Conservation (phyloP, 2,113 vertebrate genomes). For the Anoplopoma fimbria region DNA sequence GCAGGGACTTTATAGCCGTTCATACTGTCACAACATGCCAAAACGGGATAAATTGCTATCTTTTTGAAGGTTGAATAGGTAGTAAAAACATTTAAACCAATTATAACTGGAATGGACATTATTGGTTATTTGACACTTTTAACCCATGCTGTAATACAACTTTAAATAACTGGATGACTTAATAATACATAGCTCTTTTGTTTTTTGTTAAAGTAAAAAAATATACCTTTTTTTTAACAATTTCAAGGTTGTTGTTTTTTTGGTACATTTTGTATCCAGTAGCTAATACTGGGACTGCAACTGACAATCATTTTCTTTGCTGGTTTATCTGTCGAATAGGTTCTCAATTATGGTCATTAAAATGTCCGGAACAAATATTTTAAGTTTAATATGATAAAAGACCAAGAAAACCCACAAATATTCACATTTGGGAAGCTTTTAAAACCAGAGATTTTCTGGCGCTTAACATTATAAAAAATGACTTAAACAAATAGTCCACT, state of each 20-base stretch:
- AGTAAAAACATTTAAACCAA: background rate
- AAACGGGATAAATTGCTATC: background rate
- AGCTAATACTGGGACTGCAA: background rate
- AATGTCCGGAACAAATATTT: background rate
- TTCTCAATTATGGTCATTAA: background rate
- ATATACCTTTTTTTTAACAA: background rate
- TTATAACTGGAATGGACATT: background rate
- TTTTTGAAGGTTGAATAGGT: background rate
- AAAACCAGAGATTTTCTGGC: background rate
- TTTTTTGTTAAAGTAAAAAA: background rate
- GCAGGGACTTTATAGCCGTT: background rate
- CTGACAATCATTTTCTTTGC: background rate
- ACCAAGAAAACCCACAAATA: background rate
- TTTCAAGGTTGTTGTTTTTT: background rate
- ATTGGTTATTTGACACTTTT: background rate
- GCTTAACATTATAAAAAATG: background rate
- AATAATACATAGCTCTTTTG: too few relatives aligned
- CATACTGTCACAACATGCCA: constrained; percentile 2
- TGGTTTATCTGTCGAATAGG: background rate
- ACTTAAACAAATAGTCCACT: background rate
- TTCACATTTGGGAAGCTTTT: background rate
- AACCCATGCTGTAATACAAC: background rate
- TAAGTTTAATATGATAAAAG: background rate
- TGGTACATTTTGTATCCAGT: background rate
- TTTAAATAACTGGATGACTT: background rate